Evolutionary conservation across 2,888 invertebrate species (phyloP), one percentile per base, ranked within the genome.

Genomic region (Rhodophaea formosa): DNA sequence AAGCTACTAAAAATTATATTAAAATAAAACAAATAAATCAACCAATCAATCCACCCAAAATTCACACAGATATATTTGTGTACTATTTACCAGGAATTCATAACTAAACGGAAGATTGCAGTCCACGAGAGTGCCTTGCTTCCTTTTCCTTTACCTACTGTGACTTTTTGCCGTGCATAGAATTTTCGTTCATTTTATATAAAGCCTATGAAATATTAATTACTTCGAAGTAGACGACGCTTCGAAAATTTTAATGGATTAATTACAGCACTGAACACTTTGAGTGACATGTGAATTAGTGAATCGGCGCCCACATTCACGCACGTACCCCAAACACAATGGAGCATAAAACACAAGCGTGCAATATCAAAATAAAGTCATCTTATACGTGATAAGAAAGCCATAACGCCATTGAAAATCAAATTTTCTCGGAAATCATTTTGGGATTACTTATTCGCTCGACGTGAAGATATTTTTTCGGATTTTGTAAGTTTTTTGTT

Each of bases 341-440:
- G 79, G 85, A 52, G 72, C 62, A 84, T 87, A 84, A 86, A 86
- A 65, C 63, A 81, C 77, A 68, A 64, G 69, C 79, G 81, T 75
- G 81, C 82, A 80, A 85, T 88, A 88, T 88, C 83, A 87, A 86
- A 88, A 88, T 86, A 78, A 83, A 88, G 84, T 86, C 87, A 87
- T 86, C 79, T 79, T 61, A 73, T 70, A 81, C 88, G 88, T 88
- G 88, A 82, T 75, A 63, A 61, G 86, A 79, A 81, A 82, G 69
- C 67, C 57, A 71, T 75, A 58, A 60, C 57, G 56, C 63, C 68
- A 69, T 69, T 61, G 59, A 42, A 57, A 68, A 77, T 76, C 66
- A 73, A 69, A 75, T 70, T 69, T 84, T 83, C 85, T 70, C 67
- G 74, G 84, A 84, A 84, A 70, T 69, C 55, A 65, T 69, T 68